Conservation (phyloP, 2,797 vertebrate genomes). For the Diglossa cyanea region DNA sequence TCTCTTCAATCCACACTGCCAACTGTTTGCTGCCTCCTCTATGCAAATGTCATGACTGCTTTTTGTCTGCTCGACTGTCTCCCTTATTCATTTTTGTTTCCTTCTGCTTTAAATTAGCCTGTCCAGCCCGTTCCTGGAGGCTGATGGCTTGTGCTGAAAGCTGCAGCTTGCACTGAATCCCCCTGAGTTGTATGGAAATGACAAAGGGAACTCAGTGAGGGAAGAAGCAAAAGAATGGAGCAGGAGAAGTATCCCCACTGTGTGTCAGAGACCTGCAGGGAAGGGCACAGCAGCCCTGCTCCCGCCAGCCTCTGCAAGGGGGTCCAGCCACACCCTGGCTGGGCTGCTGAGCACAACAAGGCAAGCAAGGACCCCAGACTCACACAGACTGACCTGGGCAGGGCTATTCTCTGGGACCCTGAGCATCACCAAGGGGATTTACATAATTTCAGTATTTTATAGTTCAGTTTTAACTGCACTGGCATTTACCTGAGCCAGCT, state of each 20-base stretch:
- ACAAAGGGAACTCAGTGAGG: background rate
- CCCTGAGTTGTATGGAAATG: background rate
- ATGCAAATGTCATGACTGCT: constrained; percentile 18
- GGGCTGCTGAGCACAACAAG: background rate
- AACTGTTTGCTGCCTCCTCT: constrained; percentile 73
- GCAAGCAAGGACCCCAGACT: background rate
- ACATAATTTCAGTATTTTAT: background rate
- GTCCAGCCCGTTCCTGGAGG: background rate
- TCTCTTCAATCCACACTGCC: constrained; percentile 80
- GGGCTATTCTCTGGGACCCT: background rate
- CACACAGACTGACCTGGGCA: background rate
- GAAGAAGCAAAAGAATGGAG: background rate
- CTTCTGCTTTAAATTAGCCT: background rate
- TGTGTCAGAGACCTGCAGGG: background rate
- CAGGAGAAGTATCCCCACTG: background rate
- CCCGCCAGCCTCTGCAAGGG: background rate
- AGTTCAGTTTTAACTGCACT: background rate
- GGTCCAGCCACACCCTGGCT: background rate
- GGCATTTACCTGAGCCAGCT: background rate
- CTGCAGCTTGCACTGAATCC: background rate
- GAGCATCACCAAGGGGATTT: background rate
- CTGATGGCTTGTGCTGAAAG: constrained; percentile 1
- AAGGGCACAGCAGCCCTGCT: background rate
- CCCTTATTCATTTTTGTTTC: background rate
- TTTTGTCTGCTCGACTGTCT: background rate